These are phyloP conservation scores for Heliconius sara DNA, from an alignment of 2,888 invertebrate species.

Conservation along the genomic window DNA sequence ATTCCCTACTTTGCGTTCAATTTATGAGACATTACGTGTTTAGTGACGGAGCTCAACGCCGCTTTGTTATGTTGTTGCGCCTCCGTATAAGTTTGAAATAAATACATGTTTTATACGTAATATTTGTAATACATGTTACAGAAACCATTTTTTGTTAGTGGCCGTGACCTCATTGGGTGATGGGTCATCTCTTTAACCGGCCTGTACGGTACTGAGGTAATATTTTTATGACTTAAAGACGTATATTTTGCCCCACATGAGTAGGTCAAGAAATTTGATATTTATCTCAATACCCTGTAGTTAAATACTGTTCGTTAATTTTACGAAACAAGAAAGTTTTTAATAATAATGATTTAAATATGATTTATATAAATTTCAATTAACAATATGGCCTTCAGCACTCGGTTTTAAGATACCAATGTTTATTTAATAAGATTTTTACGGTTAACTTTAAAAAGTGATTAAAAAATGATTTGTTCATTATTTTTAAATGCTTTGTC, in stretches of 20 bases:
- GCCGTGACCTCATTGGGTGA: conserved; percentile 23
- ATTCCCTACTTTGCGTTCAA: no score
- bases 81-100: not conserved
- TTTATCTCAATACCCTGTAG: conserved; percentile 60
- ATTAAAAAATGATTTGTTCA: conserved; percentile 13
- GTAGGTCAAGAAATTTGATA: conserved; percentile 56
- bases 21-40: no score
- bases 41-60: no score
- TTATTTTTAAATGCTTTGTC: not conserved
- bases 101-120: not conserved
- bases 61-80: not conserved
- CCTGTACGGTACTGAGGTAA: conserved; percentile 6
- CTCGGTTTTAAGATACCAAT: conserved; percentile 35
- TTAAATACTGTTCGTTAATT: conserved; percentile 55
- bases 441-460: conserved; percentile 15
- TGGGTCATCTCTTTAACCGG: conserved; percentile 9
- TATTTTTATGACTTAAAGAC: conserved; percentile 17
- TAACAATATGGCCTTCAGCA: conserved; percentile 49
- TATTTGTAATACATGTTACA: not conserved
- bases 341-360: conserved; percentile 58
- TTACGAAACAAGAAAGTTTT: conserved; percentile 55
- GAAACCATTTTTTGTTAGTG: conserved; percentile 17
- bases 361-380: conserved; percentile 60
- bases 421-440: conserved; percentile 4
- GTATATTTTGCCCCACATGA: conserved; percentile 16